phyloP scores from a whole-genome alignment of 37 sponge, comb jelly and placozoan species.

The Hexactinellida sp. region DNA sequence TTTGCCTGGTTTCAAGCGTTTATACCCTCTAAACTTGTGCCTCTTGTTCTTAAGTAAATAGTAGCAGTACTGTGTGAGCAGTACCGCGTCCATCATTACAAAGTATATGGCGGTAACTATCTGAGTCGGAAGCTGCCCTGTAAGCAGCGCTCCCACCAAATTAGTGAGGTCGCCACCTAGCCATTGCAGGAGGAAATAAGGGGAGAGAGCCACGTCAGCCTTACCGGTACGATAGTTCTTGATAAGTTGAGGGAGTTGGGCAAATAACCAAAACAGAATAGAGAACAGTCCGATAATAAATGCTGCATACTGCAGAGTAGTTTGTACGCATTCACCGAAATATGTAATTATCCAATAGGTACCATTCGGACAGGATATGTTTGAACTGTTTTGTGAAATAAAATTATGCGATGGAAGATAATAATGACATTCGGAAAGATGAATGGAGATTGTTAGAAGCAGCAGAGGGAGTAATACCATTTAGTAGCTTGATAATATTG shows the following conservation, averaged over 20 bases:
- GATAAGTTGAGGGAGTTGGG: conserved; percentile 28
- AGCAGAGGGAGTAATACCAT: background rate
- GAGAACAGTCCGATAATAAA: conserved; percentile 28
- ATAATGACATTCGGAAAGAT: background rate
- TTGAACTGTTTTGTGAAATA: background rate
- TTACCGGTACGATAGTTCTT: conserved; percentile 25
- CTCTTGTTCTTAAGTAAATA: conserved; percentile 25
- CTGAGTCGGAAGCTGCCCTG: conserved; percentile 41
- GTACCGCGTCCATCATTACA: conserved; percentile 29
- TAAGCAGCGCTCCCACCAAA: conserved; percentile 37
- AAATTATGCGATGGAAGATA: background rate
- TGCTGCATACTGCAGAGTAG: conserved; percentile 23
- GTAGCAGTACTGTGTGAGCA: conserved; percentile 27
- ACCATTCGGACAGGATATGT: background rate
- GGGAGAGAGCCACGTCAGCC: conserved; percentile 38
- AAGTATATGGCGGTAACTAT: conserved; percentile 40
- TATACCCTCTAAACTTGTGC: background rate
- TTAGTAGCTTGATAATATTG: background rate
- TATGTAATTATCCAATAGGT: conserved; percentile 20
- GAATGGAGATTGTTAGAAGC: background rate
- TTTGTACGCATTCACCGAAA: conserved; percentile 37
- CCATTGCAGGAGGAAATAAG: conserved; percentile 47
- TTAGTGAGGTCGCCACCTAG: conserved; percentile 34
- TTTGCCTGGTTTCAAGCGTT: background rate
- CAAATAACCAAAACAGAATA: conserved; percentile 33